Evolutionary conservation across 2,113 vertebrate species (phyloP).

Genomic region (Cacatua alba): DNA sequence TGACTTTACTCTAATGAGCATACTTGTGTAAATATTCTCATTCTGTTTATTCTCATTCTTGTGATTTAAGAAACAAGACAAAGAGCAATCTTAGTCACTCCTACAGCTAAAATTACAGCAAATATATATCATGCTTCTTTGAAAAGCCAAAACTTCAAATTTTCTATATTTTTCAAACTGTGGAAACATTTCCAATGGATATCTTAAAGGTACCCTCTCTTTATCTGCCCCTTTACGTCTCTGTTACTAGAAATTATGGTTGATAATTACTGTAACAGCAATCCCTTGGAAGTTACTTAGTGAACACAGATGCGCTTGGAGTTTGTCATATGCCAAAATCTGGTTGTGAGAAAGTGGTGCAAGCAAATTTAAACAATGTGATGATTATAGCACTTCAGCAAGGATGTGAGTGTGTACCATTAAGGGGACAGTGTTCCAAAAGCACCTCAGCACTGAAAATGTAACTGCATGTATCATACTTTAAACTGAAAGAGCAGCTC

Average conservation of each 20-base stretch:
- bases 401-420: not conserved
- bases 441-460: not conserved
- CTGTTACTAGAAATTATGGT: not conserved
- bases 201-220: not conserved
- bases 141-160: not conserved
- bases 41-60: not conserved
- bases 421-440: not conserved
- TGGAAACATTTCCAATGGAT: not conserved
- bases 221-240: not conserved
- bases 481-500: not conserved
- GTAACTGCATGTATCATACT: not conserved
- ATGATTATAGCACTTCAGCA: not conserved
- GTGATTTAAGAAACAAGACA: slow-evolving; percentile 52
- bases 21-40: slow-evolving; percentile 2
- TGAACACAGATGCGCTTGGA: fast-evolving
- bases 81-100: not conserved
- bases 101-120: not conserved
- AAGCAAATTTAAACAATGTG: not conserved
- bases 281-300: not conserved
- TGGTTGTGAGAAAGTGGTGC: not conserved
- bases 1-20: slow-evolving; percentile 46
- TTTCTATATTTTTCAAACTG: not conserved
- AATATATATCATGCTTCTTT: not conserved
- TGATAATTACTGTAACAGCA: fast-evolving
- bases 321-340: not conserved